Percentiles rank a stretch among this genome's conserved stretches.
Evolutionary conservation across 2,113 vertebrate genomes (phyloP).

Genomic region (Saccopteryx bilineata): DNA sequence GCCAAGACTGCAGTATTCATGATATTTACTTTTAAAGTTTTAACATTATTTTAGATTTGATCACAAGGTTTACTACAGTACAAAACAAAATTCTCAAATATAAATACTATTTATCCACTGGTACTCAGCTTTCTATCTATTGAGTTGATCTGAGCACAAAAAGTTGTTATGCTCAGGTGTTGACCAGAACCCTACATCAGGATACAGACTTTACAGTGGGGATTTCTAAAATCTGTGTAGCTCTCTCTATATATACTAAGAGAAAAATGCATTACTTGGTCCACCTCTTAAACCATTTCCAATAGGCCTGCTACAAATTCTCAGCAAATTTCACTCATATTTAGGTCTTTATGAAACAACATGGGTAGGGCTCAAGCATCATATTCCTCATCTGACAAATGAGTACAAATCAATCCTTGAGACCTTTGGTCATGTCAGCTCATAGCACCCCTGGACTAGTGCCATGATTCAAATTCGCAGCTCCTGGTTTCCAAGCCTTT

Average conservation of each 20-base stretch:
- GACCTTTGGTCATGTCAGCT: background rate
- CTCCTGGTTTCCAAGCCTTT: background rate
- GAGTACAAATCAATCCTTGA: background rate
- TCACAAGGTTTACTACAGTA: background rate
- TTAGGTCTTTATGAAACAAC: constrained; percentile 37
- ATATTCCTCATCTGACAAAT: constrained; percentile 26
- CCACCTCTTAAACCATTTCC: background rate
- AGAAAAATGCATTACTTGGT: background rate
- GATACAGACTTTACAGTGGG: background rate
- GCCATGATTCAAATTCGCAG: constrained; percentile 14
- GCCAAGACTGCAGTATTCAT: constrained; percentile 60
- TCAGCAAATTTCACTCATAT: background rate
- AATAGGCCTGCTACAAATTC: background rate
- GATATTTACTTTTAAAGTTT: constrained; percentile 56
- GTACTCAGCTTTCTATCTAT: background rate
- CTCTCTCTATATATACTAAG: background rate
- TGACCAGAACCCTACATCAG: background rate
- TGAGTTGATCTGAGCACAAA: background rate
- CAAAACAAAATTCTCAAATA: constrained; percentile 13
- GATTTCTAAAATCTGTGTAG: background rate
- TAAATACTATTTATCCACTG: background rate
- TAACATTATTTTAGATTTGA: constrained; percentile 62
- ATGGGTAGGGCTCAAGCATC: background rate
- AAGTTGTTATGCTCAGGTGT: background rate
- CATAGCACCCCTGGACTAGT: background rate